Evolutionary conservation across 2,888 invertebrate species (phyloP).

Genomic region (Hydrotaea cyrtoneurina): DNA sequence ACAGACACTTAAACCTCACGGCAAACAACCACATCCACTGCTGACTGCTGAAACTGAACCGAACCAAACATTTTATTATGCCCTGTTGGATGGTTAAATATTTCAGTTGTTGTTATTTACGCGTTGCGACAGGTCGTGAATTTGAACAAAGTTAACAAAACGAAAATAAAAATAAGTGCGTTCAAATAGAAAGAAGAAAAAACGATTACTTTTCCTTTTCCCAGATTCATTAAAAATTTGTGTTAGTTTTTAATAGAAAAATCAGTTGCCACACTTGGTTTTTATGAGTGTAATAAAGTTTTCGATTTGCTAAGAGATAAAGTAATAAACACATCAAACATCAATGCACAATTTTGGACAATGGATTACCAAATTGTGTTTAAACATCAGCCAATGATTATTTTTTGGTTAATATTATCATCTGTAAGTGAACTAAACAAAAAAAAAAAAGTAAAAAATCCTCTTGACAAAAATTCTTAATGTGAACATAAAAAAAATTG

Average conservation of each 20-base stretch:
- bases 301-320: not conserved
- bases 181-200: slow-evolving; percentile 15
- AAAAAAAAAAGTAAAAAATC: not conserved
- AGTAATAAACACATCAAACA: slow-evolving; percentile 23
- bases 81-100: slow-evolving; percentile 69
- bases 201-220: not conserved
- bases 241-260: not conserved
- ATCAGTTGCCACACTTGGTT: not conserved
- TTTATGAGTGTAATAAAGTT: not conserved
- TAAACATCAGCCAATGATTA: slow-evolving; percentile 43
- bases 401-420: slow-evolving; percentile 53
- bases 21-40: slow-evolving; percentile 13
- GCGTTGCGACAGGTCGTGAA: slow-evolving; percentile 70
- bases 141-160: not conserved
- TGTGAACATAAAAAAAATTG: no score
- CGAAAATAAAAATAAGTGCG: slow-evolving; percentile 10
- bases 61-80: slow-evolving; percentile 71
- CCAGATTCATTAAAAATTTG: not conserved
- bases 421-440: slow-evolving; percentile 55
- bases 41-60: slow-evolving; percentile 19
- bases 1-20: slow-evolving; percentile 9
- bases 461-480: no score
- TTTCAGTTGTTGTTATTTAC: slow-evolving; percentile 74
- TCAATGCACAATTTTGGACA: slow-evolving; percentile 69
- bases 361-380: slow-evolving; percentile 70